These are phyloP conservation scores for Creontiades dilutus DNA, from an alignment of 2,888 invertebrate species.

Conservation along the genomic window DNA sequence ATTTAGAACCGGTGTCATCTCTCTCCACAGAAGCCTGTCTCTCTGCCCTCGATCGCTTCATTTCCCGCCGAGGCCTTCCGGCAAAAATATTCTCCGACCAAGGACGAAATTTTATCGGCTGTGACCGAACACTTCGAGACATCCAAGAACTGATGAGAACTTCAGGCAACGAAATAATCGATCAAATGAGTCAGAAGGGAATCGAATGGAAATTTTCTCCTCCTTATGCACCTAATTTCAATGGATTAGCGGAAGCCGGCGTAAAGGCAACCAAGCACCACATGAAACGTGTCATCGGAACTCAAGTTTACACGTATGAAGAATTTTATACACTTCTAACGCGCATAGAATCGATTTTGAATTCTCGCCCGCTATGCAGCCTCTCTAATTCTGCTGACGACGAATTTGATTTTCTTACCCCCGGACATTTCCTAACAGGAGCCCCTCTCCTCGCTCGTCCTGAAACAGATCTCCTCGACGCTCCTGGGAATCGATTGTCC, in stretches of 20 bases:
- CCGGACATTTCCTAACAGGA: slow-evolving; percentile 57
- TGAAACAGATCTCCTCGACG: slow-evolving; percentile 17
- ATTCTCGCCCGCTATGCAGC: slow-evolving; percentile 55
- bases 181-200: slow-evolving; percentile 13
- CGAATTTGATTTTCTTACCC: slow-evolving; percentile 60
- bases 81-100: neutral
- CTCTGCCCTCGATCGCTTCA: neutral
- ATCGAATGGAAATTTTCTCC: slow-evolving; percentile 64
- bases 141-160: slow-evolving; percentile 48
- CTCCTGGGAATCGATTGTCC: neutral
- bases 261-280: slow-evolving; percentile 68
- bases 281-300: slow-evolving; percentile 54
- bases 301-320: slow-evolving; percentile 46
- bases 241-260: slow-evolving; percentile 64
- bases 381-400: no score
- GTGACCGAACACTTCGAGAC: slow-evolving; percentile 71
- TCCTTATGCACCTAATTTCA: slow-evolving; percentile 75
- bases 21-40: slow-evolving; percentile 13
- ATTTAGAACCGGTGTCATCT: slow-evolving; percentile 72
- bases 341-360: slow-evolving; percentile 66
- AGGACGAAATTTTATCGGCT: slow-evolving; percentile 74
- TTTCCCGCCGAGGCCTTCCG: slow-evolving; percentile 5
- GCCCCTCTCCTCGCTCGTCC: slow-evolving; percentile 57
- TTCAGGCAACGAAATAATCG: neutral
- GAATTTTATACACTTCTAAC: slow-evolving; percentile 59